Conservation (phyloP, 2,797 vertebrate species). For the Pangasius sanitwongsei region DNA sequence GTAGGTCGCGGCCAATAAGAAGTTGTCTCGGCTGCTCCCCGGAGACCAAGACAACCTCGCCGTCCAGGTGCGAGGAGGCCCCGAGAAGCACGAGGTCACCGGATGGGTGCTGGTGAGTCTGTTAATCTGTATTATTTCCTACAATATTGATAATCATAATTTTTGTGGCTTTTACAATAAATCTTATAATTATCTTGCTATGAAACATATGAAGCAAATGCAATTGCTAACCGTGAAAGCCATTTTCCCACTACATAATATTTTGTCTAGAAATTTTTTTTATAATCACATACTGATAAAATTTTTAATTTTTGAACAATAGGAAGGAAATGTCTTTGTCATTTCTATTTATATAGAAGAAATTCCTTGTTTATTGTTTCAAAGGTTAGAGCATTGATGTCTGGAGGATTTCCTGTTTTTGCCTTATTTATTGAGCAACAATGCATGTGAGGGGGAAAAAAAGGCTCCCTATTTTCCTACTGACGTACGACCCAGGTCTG, state of each 20-base stretch:
- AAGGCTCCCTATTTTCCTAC: not conserved
- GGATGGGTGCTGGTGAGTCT: constrained; percentile 92
- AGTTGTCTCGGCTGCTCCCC: constrained; percentile 84
- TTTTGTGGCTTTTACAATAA: not conserved
- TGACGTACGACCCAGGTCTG: not conserved
- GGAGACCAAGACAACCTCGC: constrained; percentile 91
- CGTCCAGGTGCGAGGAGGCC: constrained; percentile 89
- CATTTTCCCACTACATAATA: not conserved
- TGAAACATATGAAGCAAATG: not conserved
- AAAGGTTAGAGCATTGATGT: not conserved
- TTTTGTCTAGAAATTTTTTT: not conserved
- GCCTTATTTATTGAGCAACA: not conserved
- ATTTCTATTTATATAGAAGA: not conserved
- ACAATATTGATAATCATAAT: not conserved
- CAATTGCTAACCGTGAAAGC: too few species aligned
- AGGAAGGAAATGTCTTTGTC: not conserved
- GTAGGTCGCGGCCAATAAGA: constrained; percentile 71
- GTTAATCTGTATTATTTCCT: not conserved
- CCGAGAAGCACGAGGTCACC: constrained; percentile 92
- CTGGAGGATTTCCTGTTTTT: constrained; percentile 11
- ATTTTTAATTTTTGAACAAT: not conserved
- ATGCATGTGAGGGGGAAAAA: not conserved
- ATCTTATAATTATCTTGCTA: not conserved
- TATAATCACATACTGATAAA: not conserved
- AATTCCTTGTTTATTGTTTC: not conserved